phyloP scores from a whole-genome alignment of 2,888 invertebrate genomes.

The Drosophila prolongata region DNA sequence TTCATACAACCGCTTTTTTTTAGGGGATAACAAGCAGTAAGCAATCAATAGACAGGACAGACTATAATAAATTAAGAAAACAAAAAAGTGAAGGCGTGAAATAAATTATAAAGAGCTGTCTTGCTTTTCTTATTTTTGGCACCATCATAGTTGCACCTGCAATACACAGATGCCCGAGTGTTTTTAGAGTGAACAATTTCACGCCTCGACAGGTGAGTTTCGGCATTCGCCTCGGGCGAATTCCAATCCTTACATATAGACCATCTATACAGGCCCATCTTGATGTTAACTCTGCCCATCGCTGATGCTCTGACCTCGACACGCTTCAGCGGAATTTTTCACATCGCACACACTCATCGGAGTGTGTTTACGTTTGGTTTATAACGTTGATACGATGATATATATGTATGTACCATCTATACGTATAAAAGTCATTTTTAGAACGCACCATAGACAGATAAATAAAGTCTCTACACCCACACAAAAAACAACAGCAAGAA shows the following conservation, averaged over 20 bases:
- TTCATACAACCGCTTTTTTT: background rate
- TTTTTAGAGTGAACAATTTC: conserved; percentile 20
- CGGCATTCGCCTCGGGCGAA: background rate
- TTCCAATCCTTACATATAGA: conserved; percentile 3
- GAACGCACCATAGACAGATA: conserved; percentile 46
- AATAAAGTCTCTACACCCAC: conserved; percentile 58
- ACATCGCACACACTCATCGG: conserved; percentile 44
- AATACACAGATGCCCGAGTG: background rate
- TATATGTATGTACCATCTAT: conserved; percentile 20
- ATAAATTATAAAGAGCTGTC: conserved; percentile 26
- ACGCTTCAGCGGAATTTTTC: conserved; percentile 62
- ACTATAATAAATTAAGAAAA: conserved; percentile 42
- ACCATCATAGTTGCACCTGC: conserved; percentile 56
- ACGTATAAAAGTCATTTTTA: conserved; percentile 32
- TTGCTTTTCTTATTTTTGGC: conserved; percentile 25
- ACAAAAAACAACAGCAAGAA: conserved; percentile 46
- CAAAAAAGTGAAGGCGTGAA: conserved; percentile 52
- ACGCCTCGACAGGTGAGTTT: conserved; percentile 32
- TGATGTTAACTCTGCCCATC: conserved; percentile 34
- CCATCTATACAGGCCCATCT: conserved; percentile 15
- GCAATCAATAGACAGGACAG: background rate
- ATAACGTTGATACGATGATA: conserved; percentile 20
- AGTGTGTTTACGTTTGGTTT: conserved; percentile 57
- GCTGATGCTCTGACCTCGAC: conserved; percentile 61
- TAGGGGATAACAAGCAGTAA: background rate